A percentile compares a stretch with the other conserved stretches of the same genome.
These are phyloP conservation scores for Aphodius granarius DNA, from an alignment of 2,888 invertebrate genomes.

Conservation along the genomic window DNA sequence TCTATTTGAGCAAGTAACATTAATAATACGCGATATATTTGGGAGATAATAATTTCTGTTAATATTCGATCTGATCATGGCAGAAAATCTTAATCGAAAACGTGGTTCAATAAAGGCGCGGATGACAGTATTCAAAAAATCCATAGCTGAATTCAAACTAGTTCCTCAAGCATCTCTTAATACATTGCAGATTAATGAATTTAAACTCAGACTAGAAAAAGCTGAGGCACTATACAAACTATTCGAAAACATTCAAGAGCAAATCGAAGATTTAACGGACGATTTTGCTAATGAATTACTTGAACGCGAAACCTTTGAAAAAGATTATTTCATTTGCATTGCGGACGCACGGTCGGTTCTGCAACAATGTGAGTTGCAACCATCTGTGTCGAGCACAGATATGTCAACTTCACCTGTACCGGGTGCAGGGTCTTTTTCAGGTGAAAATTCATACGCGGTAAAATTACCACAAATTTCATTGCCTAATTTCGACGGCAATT, in stretches of 20 bases:
- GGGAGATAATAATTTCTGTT: too few relatives aligned
- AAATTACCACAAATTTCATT: not conserved
- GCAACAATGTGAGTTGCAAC: not conserved
- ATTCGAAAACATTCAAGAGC: not conserved
- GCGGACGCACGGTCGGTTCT: not conserved
- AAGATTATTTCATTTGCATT: not conserved
- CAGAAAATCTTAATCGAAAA: too few relatives aligned
- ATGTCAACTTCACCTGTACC: not conserved
- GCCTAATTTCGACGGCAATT: slow-evolving; percentile 4
- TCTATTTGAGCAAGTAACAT: too few relatives aligned
- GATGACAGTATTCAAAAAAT: too few relatives aligned
- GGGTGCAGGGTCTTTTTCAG: not conserved
- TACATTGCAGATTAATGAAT: too few relatives aligned
- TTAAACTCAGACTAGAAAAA: too few relatives aligned
- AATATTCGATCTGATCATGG: too few relatives aligned
- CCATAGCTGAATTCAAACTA: too few relatives aligned
- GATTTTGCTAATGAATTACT: not conserved
- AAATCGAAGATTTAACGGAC: not conserved
- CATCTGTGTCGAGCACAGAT: not conserved
- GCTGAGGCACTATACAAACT: too few relatives aligned
- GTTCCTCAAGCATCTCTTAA: too few relatives aligned
- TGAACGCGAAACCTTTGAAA: not conserved
- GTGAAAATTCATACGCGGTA: not conserved
- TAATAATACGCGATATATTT: too few relatives aligned
- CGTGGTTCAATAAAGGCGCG: too few relatives aligned